Conservation (phyloP, 2,797 vertebrate species). For the Gymnothorax javanicus region DNA sequence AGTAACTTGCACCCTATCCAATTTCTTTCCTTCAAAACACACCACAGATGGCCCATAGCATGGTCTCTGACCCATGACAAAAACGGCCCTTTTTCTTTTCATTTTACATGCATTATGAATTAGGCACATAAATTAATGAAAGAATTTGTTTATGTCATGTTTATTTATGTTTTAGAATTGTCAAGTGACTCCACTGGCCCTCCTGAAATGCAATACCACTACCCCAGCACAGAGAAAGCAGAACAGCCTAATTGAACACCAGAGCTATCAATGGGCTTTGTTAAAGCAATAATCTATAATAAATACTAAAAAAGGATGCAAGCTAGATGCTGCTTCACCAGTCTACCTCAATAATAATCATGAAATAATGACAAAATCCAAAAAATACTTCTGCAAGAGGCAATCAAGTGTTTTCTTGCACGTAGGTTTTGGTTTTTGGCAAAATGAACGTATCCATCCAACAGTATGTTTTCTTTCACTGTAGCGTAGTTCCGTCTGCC, state of each 20-base stretch:
- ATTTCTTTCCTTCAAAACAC: slow-evolving; percentile 20
- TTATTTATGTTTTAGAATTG: slow-evolving; percentile 5
- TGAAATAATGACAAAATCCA: slow-evolving; percentile 34
- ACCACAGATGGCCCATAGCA: not conserved
- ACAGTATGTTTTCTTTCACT: not conserved
- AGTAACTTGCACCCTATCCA: slow-evolving; percentile 6
- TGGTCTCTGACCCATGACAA: slow-evolving; percentile 5
- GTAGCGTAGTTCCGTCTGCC: not conserved
- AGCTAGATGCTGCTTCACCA: slow-evolving; percentile 18
- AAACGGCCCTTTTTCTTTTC: not conserved
- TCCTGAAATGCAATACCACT: slow-evolving; percentile 15
- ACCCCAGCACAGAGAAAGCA: not conserved
- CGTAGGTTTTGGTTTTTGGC: not conserved
- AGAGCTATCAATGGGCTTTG: slow-evolving; percentile 15
- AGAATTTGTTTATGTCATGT: not conserved
- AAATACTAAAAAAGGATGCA: not conserved
- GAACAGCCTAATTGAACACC: not conserved
- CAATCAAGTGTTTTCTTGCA: slow-evolving; percentile 40
- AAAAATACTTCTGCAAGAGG: slow-evolving; percentile 39
- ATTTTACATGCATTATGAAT: slow-evolving; percentile 22
- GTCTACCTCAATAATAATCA: slow-evolving; percentile 22
- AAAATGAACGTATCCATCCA: not conserved
- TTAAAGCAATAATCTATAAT: slow-evolving; percentile 31
- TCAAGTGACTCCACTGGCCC: not conserved
- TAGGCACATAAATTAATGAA: slow-evolving; percentile 23